Percentiles rank a stretch among this genome's conserved stretches.
These are phyloP conservation scores for Coccyzus lansbergi DNA, from an alignment of 2,797 vertebrate genomes.

Conservation along the genomic window DNA sequence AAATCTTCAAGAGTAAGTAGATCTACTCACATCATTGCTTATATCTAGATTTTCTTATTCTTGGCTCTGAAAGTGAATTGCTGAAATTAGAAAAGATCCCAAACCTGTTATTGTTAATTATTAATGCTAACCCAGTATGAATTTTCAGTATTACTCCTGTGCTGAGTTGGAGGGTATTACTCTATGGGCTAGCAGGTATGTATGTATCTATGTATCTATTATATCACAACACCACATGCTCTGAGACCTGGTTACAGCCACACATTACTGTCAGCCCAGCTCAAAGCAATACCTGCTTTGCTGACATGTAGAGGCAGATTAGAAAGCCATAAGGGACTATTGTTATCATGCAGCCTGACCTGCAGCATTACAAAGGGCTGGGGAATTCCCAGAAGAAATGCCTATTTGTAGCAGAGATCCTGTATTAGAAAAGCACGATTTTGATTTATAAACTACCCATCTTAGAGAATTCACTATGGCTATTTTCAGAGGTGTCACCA, in stretches of 20 bases:
- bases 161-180: background rate
- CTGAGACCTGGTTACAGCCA: background rate
- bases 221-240: background rate
- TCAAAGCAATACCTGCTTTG: background rate
- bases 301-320: background rate
- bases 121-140: background rate
- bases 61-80: background rate
- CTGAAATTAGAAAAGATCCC: background rate
- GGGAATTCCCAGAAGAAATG: constrained; percentile 3
- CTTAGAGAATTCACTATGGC: background rate
- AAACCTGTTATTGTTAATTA: background rate
- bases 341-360: background rate
- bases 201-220: background rate
- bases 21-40: background rate
- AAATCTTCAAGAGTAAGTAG: background rate
- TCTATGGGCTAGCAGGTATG: background rate
- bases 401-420: background rate
- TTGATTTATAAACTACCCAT: background rate
- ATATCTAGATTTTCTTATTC: background rate
- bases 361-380: background rate
- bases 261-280: background rate
- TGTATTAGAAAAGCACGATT: background rate
- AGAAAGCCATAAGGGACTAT: background rate
- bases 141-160: background rate
- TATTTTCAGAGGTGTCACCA: background rate